Evolutionary conservation across 1,140 invertebrate genomes (phyloP).

Genomic region (Pogonomyrmex barbatus): DNA sequence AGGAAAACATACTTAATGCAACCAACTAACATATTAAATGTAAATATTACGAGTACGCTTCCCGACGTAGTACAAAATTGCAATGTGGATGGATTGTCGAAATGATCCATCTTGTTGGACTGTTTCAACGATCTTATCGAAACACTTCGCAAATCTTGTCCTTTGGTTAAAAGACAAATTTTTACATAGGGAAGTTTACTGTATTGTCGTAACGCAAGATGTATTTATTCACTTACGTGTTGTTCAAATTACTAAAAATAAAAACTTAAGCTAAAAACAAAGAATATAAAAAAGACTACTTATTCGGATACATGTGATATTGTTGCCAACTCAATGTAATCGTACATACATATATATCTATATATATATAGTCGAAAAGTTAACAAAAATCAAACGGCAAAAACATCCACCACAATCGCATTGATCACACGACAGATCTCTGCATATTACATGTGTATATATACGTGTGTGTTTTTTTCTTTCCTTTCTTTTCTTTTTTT

Average conservation of each 20-base stretch:
- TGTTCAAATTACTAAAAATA: constrained; percentile 9
- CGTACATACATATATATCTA: background rate
- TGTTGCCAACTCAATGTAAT: constrained; percentile 16
- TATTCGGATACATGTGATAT: background rate
- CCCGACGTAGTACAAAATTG: constrained; percentile 23
- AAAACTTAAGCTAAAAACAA: constrained; percentile 56
- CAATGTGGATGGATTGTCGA: background rate
- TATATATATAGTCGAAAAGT: constrained; percentile 1
- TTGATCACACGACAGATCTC: constrained; percentile 44
- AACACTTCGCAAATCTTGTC: background rate
- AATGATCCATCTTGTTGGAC: background rate
- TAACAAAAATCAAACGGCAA: constrained; percentile 36
- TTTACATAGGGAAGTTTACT: constrained; percentile 37
- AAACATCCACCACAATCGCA: background rate
- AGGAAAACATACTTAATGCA: background rate
- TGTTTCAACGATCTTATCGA: too few relatives aligned
- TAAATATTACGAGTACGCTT: background rate
- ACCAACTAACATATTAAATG: constrained; percentile 29
- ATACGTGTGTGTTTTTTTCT: background rate
- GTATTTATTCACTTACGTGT: background rate
- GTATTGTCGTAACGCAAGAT: background rate
- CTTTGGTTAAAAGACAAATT: background rate
- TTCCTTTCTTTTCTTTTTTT: background rate
- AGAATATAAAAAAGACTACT: constrained; percentile 49
- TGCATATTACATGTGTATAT: constrained; percentile 18